phyloP scores from a whole-genome alignment of 2,888 invertebrate genomes.

The Drosophila borborema region DNA sequence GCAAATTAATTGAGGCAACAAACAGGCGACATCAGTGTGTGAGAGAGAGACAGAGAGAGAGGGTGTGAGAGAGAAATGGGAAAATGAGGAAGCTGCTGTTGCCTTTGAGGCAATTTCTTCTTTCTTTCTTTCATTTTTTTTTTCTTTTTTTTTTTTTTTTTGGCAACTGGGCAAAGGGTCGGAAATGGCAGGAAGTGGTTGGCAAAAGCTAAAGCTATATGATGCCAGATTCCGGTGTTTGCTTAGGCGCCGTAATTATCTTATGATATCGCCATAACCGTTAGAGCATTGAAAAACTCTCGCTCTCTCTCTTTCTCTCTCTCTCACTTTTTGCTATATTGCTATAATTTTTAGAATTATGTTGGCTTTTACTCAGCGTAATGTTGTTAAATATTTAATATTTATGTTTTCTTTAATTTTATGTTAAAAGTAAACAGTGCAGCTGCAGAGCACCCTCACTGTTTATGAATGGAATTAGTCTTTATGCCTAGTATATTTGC shows the following conservation, averaged over 20 bases:
- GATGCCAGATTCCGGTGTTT: conserved; percentile 58
- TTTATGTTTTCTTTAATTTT: not conserved
- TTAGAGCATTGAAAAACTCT: conserved; percentile 1
- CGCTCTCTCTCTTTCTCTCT: conserved; percentile 10
- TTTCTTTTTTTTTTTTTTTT: conserved; percentile 32
- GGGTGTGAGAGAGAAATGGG: not conserved
- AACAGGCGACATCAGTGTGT: conserved; percentile 12
- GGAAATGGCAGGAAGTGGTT: conserved; percentile 62
- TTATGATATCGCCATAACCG: conserved; percentile 30
- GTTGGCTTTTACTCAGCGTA: not conserved
- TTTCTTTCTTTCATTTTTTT: conserved; percentile 15
- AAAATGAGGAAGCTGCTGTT: conserved; percentile 43
- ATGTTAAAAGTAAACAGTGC: not conserved
- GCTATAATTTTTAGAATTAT: conserved; percentile 10
- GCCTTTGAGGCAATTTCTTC: conserved; percentile 37
- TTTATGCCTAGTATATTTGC: not conserved
- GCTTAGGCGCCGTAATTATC: conserved; percentile 55
- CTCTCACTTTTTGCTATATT: conserved; percentile 11
- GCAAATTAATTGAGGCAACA: conserved; percentile 75
- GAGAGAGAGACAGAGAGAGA: not conserved
- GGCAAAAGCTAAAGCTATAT: conserved; percentile 35
- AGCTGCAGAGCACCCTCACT: not conserved
- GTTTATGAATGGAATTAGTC: not conserved
- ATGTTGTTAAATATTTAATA: conserved; percentile 3
- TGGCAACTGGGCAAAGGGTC: conserved; percentile 65